Conservation (phyloP, 2,113 vertebrate genomes). For the Muntiacus muntjak region DNA sequence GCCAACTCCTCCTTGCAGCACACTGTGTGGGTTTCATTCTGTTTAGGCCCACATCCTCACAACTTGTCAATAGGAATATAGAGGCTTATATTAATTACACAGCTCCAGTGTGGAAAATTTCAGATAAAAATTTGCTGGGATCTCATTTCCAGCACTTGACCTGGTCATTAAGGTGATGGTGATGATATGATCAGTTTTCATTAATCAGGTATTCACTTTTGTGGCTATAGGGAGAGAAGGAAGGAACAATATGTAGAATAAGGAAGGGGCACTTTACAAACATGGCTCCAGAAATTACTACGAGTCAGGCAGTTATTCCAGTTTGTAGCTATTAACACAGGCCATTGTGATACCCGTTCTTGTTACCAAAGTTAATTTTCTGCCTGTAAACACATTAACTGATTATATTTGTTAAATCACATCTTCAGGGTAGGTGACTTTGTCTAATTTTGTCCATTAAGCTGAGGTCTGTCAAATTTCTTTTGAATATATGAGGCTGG, state of each 20-base stretch:
- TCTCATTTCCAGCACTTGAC: neutral
- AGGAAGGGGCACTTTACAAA: neutral
- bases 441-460: constrained; percentile 7
- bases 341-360: neutral
- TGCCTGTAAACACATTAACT: neutral
- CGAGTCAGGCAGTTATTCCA: neutral
- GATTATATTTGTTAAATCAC: neutral
- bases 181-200: neutral
- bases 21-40: neutral
- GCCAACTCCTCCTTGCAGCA: neutral
- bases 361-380: neutral
- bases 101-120: neutral
- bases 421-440: neutral
- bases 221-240: neutral
- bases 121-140: neutral
- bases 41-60: neutral
- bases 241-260: neutral
- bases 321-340: neutral
- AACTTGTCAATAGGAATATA: neutral
- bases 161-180: neutral
- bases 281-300: neutral
- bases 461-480: neutral
- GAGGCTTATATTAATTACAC: neutral
- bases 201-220: neutral
- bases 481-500: neutral